Conservation (phyloP, 2,113 vertebrate genomes). For the Ahaetulla prasina region DNA sequence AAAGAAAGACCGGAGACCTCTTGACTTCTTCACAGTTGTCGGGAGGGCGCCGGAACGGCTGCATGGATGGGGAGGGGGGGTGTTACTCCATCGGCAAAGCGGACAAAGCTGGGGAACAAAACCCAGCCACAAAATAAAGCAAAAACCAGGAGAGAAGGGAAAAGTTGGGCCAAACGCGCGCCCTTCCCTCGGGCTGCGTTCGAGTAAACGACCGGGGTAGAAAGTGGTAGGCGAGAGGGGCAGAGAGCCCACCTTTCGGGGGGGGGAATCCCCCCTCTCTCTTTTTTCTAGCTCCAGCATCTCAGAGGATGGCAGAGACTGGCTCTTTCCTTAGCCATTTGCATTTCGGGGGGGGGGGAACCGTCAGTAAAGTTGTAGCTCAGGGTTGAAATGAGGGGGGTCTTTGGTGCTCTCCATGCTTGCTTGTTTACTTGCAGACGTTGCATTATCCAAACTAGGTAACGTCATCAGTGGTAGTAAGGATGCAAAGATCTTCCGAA, state of each 20-base stretch:
- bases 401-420: neutral
- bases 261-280: too few species aligned
- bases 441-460: neutral
- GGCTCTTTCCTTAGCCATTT: neutral
- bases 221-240: neutral
- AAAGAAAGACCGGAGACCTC: slow-evolving; percentile 70
- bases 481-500: neutral
- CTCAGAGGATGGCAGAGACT: neutral
- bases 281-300: neutral
- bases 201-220: slow-evolving; percentile 4
- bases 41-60: slow-evolving; percentile 61
- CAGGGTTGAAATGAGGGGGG: neutral
- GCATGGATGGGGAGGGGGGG: slow-evolving; percentile 37
- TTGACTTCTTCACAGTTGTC: slow-evolving; percentile 74
- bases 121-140: neutral
- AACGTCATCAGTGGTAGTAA: neutral
- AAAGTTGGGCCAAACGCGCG: slow-evolving; percentile 57
- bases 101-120: slow-evolving; percentile 54
- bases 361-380: neutral
- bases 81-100: slow-evolving; percentile 48
- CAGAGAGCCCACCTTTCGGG: neutral
- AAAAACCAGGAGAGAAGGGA: neutral
- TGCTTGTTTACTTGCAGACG: neutral
- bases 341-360: neutral
- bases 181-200: slow-evolving; percentile 41